A percentile compares a stretch with the other conserved stretches of the same genome.
phyloP scores from a whole-genome alignment of 2,797 vertebrate species.

The Danio jaintianensis region DNA sequence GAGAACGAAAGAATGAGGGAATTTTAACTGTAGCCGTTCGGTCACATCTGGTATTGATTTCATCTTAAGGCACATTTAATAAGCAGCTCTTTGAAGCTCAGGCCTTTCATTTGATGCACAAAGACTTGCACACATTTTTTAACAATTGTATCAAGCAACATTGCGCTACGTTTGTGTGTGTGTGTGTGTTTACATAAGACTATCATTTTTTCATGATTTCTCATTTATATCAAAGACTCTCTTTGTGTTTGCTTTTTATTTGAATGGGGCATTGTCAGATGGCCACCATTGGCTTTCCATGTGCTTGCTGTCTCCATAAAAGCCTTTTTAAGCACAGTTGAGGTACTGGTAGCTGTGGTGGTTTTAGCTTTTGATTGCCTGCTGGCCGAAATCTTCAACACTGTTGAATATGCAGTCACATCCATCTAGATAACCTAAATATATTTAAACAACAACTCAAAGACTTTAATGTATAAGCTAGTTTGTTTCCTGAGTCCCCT shows the following conservation, averaged over 20 bases:
- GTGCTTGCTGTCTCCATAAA: slow-evolving; percentile 19
- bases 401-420: not conserved
- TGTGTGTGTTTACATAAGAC: slow-evolving; percentile 73
- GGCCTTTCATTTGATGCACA: slow-evolving; percentile 93
- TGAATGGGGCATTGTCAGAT: slow-evolving; percentile 69
- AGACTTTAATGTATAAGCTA: no score
- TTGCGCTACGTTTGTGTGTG: slow-evolving; percentile 64
- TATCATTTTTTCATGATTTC: slow-evolving; percentile 70
- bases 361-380: not conserved
- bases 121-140: slow-evolving; percentile 91
- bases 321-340: slow-evolving; percentile 1
- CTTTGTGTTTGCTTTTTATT: slow-evolving; percentile 35
- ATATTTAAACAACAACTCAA: not conserved
- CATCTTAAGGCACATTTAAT: slow-evolving; percentile 92
- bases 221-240: slow-evolving; percentile 39
- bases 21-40: slow-evolving; percentile 84
- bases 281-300: slow-evolving; percentile 48
- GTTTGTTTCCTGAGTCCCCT: not conserved
- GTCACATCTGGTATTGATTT: slow-evolving; percentile 98
- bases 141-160: slow-evolving; percentile 87
- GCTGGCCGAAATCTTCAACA: not conserved
- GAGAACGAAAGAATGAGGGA: slow-evolving; percentile 70
- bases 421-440: not conserved
- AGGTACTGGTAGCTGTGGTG: not conserved
- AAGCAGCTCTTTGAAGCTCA: slow-evolving; percentile 92